A percentile compares a stretch with the other conserved stretches of the same genome.
Evolutionary conservation across 2,797 vertebrate species (phyloP).

Genomic region (Sebastes matsubarae): DNA sequence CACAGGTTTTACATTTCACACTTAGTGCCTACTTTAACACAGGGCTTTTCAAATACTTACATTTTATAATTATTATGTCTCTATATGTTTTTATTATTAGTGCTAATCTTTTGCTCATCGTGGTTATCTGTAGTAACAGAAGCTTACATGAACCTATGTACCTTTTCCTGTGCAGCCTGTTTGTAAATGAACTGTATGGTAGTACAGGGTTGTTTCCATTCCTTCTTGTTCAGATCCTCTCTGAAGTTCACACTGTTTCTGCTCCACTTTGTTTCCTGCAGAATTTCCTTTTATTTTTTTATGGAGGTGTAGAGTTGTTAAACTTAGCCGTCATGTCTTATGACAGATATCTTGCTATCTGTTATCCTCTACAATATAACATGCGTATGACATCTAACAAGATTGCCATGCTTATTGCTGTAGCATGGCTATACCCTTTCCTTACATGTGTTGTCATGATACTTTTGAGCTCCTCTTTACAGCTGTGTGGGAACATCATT

Average conservation of each 20-base stretch:
- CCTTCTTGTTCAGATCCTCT: conserved; percentile 24
- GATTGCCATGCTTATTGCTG: neutral
- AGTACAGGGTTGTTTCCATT: conserved; percentile 25
- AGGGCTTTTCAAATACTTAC: neutral
- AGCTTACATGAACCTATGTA: conserved; percentile 16
- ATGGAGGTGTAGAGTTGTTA: neutral
- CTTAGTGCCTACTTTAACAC: neutral
- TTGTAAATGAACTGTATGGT: conserved; percentile 31
- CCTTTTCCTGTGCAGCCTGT: conserved; percentile 23
- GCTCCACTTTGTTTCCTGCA: conserved; percentile 9
- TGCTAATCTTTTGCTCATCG: neutral
- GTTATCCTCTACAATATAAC: conserved; percentile 39
- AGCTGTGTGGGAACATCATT: neutral
- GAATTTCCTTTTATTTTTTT: neutral
- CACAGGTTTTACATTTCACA: neutral
- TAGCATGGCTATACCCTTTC: neutral
- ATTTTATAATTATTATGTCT: neutral
- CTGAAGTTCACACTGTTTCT: conserved; percentile 25
- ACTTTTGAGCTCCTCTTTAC: neutral
- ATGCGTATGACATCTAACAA: neutral
- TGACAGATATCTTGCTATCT: conserved; percentile 44
- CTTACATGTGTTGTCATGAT: neutral
- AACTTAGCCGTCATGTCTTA: conserved; percentile 42
- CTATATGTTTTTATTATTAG: neutral
- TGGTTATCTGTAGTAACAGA: conserved; percentile 18